Percentiles rank a stretch among this genome's conserved stretches.
phyloP scores from a whole-genome alignment of 2,113 vertebrate species.

The Festucalex cinctus region DNA sequence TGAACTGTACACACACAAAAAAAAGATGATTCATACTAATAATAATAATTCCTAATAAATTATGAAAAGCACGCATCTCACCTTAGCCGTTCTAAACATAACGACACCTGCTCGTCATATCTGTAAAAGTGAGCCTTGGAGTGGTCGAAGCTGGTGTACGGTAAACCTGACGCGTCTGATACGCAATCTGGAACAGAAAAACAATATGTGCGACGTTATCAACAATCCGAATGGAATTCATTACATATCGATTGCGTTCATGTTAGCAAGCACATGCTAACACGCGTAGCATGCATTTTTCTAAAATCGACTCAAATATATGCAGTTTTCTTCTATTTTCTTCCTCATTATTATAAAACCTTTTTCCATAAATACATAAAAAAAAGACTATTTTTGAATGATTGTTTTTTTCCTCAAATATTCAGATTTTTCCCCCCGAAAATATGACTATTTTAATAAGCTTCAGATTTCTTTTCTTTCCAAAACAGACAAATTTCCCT shows the following conservation, averaged over 20 bases:
- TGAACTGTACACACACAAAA: constrained; percentile 67
- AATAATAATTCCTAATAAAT: not conserved
- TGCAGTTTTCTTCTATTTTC: no score
- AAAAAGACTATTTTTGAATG: no score
- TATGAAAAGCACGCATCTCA: constrained; percentile 54
- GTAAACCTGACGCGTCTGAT: constrained; percentile 83
- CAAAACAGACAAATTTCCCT: no score
- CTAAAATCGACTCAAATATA: no score
- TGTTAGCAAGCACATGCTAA: not conserved
- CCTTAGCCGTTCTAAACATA: constrained; percentile 92
- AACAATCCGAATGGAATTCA: not conserved
- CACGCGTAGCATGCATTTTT: no score
- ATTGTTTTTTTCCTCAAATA: no score
- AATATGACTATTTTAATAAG: no score
- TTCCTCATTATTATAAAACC: no score
- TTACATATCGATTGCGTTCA: not conserved
- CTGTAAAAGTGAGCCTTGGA: constrained; percentile 95
- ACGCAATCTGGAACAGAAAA: constrained; percentile 73
- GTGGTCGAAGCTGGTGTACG: constrained; percentile 90
- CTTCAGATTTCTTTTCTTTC: no score
- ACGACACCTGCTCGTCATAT: constrained; percentile 93
- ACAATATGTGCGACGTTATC: not conserved
- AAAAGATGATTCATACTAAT: not conserved
- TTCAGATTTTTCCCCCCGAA: no score
- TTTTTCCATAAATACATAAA: no score